Base-by-base conservation (phyloP, 2,113 vertebrate genomes). In the Tonatia bakeri region DNA sequence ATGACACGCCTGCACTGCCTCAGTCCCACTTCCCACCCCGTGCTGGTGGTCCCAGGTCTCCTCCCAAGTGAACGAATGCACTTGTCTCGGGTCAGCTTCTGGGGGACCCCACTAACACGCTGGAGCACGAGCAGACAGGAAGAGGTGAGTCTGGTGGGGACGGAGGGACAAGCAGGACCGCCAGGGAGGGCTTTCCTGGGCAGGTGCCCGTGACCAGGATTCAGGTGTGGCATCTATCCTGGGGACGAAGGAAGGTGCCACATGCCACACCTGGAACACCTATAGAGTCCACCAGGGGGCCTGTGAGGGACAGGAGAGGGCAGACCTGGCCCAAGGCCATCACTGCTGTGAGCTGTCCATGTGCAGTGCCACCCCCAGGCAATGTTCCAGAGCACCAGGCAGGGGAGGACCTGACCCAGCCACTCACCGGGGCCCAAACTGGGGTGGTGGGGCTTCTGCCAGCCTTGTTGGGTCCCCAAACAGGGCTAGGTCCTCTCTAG, bases 11-110 rank as follows among this genome's bases (percentile, higher is more conserved):
- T 38, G 36, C 9, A 2, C 0, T 7, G 17, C 31, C 76, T 50
- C 65, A 11, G 92, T 20, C 38, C 79, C 38, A 28, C 22, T 9
- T 38, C 40, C 84, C 36, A 20, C 22, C 38, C 65, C 5, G 15
- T 3, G 1, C 7, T 8, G 3, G 13, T 7, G 28, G 5, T 47
- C 10, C 70, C 20, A 1, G 19, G 19, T 14, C 40, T 24, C 59
- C 38, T 77, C 45, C 82, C 87, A 20, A 17, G 54, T 15, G 22
- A 64, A 33, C 1, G 1, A 38, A 26, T 0, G 61, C 52, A 17
- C 36, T 10, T 13, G 38, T 76, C 38, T 38, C 17, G 0, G 47
- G 47, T 24, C 87, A 38, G 31, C 47, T 65, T 33, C 73, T 28
- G 28, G 40, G 54, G 36, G 64, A 54, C 36, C 69, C 38, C 24